phyloP scores from a whole-genome alignment of 2,888 invertebrate genomes.

The Polymixis lichenea region DNA sequence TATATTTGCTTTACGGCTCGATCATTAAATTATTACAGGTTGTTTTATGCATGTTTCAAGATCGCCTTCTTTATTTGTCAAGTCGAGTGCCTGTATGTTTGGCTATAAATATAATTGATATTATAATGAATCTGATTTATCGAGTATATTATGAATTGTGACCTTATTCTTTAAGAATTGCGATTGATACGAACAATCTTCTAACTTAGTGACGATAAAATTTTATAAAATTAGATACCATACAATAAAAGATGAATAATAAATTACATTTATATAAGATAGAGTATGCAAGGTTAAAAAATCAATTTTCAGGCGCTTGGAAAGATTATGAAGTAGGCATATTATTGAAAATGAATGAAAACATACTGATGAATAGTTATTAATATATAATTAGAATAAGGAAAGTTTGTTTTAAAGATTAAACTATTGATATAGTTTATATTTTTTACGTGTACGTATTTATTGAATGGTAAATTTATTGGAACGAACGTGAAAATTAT shows the following conservation, averaged over 20 bases:
- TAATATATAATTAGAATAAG: slow-evolving; percentile 89
- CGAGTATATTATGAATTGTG: slow-evolving; percentile 76
- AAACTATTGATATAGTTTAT: slow-evolving; percentile 91
- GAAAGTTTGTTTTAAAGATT: slow-evolving; percentile 91
- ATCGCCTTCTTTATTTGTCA: slow-evolving; percentile 85
- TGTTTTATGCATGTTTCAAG: slow-evolving; percentile 84
- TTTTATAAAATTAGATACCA: slow-evolving; percentile 83
- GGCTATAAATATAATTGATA: slow-evolving; percentile 76
- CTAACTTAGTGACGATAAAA: slow-evolving; percentile 82
- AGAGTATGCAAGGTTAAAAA: slow-evolving; percentile 82
- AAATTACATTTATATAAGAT: slow-evolving; percentile 84
- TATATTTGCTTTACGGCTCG: slow-evolving; percentile 89
- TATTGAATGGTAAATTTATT: slow-evolving; percentile 91
- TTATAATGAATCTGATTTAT: slow-evolving; percentile 79
- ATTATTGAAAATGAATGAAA: slow-evolving; percentile 89
- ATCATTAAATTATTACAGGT: slow-evolving; percentile 86
- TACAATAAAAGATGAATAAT: slow-evolving; percentile 80
- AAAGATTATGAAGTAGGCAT: slow-evolving; percentile 90
- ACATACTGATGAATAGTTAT: slow-evolving; percentile 90
- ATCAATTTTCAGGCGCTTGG: slow-evolving; percentile 88
- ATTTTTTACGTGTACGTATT: slow-evolving; percentile 91
- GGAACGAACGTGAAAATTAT: slow-evolving; percentile 90
- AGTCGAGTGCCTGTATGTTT: slow-evolving; percentile 86
- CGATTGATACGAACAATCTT: slow-evolving; percentile 75
- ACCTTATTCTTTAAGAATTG: slow-evolving; percentile 78